Percentiles rank a stretch among this genome's conserved stretches.
Conservation (phyloP, 2,113 vertebrate species). For the Hyaena hyaena region DNA sequence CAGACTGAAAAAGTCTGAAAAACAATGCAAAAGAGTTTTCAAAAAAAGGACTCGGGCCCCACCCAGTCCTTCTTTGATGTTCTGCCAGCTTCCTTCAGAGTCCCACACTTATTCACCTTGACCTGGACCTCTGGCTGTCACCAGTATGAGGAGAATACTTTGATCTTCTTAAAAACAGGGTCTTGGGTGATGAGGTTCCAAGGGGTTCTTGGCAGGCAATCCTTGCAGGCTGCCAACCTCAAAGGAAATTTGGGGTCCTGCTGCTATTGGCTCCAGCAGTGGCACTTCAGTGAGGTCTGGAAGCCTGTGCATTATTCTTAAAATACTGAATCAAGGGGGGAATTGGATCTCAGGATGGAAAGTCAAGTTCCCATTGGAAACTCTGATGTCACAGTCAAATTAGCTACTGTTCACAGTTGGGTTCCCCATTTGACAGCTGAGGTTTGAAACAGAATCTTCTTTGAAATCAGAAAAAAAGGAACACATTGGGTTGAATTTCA, state of each 20-base stretch:
- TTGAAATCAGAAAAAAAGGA: constrained; percentile 62
- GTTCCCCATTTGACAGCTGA: constrained; percentile 46
- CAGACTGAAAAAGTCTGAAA: background rate
- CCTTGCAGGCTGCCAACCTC: background rate
- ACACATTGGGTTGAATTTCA: constrained; percentile 43
- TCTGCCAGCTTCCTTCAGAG: constrained; percentile 58
- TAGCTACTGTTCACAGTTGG: background rate
- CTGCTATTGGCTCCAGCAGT: constrained; percentile 15
- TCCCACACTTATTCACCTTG: constrained; percentile 58
- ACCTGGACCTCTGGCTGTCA: constrained; percentile 63
- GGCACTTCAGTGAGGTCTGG: background rate
- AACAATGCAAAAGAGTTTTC: constrained; percentile 59
- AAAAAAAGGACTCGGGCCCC: constrained; percentile 41
- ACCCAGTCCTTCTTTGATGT: constrained; percentile 50
- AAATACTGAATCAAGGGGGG: background rate
- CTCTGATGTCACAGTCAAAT: constrained; percentile 46
- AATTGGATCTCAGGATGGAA: constrained; percentile 5
- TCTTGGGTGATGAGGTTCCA: constrained; percentile 59
- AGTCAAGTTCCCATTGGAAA: background rate
- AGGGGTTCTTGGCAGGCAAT: constrained; percentile 53
- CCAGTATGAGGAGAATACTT: constrained; percentile 45
- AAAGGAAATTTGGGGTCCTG: constrained; percentile 39
- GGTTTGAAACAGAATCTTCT: constrained; percentile 54
- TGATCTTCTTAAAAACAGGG: constrained; percentile 63
- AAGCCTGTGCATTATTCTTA: constrained; percentile 13